A percentile compares a stretch with the other conserved stretches of the same genome.
These are phyloP conservation scores for Jordanella pulchra DNA, from an alignment of 2,797 vertebrate genomes.

Conservation along the genomic window DNA sequence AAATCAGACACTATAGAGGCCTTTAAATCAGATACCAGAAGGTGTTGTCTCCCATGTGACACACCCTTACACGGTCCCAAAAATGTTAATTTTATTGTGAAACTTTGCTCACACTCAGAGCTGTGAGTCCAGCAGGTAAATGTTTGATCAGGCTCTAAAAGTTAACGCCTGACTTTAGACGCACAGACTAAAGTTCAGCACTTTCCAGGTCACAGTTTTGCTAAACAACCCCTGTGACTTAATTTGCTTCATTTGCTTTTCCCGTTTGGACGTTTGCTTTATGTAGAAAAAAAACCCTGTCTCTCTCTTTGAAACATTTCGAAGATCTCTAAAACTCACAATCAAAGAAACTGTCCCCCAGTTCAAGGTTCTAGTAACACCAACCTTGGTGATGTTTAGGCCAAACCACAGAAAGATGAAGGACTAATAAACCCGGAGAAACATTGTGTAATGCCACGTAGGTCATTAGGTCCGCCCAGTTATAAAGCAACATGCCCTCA, in stretches of 20 bases:
- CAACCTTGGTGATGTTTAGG: neutral
- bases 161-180: neutral
- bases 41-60: neutral
- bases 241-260: neutral
- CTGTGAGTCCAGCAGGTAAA: neutral
- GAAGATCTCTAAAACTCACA: neutral
- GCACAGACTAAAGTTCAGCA: neutral
- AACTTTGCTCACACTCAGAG: neutral
- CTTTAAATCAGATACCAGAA: neutral
- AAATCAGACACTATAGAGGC: neutral
- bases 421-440: neutral
- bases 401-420: neutral
- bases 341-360: neutral
- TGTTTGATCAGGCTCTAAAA: neutral
- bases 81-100: neutral
- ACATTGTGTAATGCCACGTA: neutral
- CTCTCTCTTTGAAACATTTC: neutral
- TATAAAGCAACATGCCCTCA: conserved; percentile 15
- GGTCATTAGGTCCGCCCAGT: neutral
- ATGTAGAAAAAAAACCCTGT: no score
- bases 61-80: neutral
- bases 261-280: neutral
- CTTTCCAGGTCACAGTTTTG: neutral
- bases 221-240: neutral
- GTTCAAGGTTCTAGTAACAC: neutral